phyloP scores from a whole-genome alignment of 2,888 invertebrate species.

The Arge pagana region DNA sequence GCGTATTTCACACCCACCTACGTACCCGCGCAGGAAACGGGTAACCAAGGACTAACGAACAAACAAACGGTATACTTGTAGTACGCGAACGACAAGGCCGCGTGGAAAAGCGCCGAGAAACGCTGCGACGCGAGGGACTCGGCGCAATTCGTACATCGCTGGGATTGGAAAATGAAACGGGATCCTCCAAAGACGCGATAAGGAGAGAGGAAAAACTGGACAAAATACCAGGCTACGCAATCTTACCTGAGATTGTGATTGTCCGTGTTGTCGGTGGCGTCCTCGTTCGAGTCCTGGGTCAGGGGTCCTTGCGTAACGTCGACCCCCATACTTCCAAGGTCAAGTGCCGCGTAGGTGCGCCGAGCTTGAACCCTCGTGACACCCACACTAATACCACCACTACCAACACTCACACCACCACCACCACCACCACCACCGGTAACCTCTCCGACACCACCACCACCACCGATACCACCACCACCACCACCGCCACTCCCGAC shows the following conservation, averaged over 20 bases:
- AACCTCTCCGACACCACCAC: conserved; percentile 62
- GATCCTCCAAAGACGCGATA: no score
- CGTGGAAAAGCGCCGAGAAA: no score
- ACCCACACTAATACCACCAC: conserved; percentile 61
- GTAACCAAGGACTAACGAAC: no score
- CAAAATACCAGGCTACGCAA: no score
- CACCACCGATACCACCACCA: conserved; percentile 57
- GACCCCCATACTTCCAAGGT: conserved; percentile 74
- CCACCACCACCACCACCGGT: conserved; percentile 57
- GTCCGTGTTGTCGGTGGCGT: conserved; percentile 55
- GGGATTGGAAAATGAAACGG: no score
- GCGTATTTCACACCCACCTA: conserved; percentile 24
- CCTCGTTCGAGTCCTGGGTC: conserved; percentile 57
- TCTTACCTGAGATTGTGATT: conserved; percentile 63
- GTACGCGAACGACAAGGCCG: no score
- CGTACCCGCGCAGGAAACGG: no score
- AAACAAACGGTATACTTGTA: no score
- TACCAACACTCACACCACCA: conserved; percentile 57
- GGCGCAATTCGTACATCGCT: no score
- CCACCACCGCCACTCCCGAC: conserved; percentile 60
- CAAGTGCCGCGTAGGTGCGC: conserved; percentile 69
- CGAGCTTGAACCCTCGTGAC: conserved; percentile 58
- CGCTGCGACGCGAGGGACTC: no score
- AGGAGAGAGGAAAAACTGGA: no score
- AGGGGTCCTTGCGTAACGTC: conserved; percentile 67